These are phyloP conservation scores for Leptinotarsa undecemlineata DNA, from an alignment of 1,140 invertebrate genomes.

Conservation along the genomic window DNA sequence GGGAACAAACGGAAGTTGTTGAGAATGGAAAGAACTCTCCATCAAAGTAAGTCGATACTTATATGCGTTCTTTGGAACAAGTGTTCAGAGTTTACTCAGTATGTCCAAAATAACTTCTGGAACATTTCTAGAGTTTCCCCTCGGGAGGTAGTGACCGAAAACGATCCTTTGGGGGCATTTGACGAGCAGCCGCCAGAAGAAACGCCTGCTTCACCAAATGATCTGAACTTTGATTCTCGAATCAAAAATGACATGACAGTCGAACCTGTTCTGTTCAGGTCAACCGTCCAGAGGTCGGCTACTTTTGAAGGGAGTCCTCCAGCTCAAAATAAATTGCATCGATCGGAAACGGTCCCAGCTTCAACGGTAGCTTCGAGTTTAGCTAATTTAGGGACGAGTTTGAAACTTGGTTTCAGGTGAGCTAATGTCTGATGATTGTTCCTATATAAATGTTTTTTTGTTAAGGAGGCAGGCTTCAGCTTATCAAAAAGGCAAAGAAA, in stretches of 20 bases:
- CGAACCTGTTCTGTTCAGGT: conserved; percentile 49
- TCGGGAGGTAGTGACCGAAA: conserved; percentile 39
- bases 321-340: conserved; percentile 63
- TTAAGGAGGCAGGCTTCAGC: not conserved
- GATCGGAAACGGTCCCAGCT: conserved; percentile 80
- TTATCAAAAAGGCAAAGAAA: not conserved
- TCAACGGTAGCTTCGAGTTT: conserved; percentile 75
- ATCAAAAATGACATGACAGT: conserved; percentile 38
- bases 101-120: not conserved
- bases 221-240: conserved; percentile 27
- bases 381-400: conserved; percentile 74
- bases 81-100: not conserved
- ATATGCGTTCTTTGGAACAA: too few relatives aligned
- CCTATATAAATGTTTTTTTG: not conserved
- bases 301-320: conserved; percentile 65
- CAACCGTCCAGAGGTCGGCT: conserved; percentile 57
- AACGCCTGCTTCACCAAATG: conserved; percentile 37
- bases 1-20: conserved; percentile 40
- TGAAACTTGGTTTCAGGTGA: conserved; percentile 85
- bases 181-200: conserved; percentile 56
- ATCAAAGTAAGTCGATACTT: conserved; percentile 52
- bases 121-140: conserved; percentile 32
- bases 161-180: conserved; percentile 78
- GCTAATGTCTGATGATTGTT: conserved; percentile 34
- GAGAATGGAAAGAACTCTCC: conserved; percentile 46